These are phyloP conservation scores for Orthonevra nobilis DNA, from an alignment of 2,888 invertebrate species.

Conservation along the genomic window DNA sequence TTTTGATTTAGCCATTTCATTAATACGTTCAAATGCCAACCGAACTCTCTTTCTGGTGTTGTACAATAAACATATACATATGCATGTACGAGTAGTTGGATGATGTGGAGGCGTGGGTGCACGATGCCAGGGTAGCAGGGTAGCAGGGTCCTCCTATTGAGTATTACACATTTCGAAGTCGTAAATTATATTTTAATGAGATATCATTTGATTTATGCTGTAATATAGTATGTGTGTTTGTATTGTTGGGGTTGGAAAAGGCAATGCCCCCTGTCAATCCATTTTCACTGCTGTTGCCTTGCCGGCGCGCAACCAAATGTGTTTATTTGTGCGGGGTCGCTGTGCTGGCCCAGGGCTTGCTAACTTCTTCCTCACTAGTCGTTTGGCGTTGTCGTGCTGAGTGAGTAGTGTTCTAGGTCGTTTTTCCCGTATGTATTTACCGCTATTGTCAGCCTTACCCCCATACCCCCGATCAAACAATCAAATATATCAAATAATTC, in stretches of 20 bases:
- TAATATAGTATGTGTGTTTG: slow-evolving; percentile 17
- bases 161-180: slow-evolving; percentile 69
- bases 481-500: slow-evolving; percentile 70
- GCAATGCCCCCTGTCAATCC: slow-evolving; percentile 60
- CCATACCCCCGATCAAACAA: slow-evolving; percentile 39
- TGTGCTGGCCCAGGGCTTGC: slow-evolving; percentile 2
- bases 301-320: slow-evolving; percentile 45
- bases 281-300: slow-evolving; percentile 35
- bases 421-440: slow-evolving; percentile 35
- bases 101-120: too few species aligned
- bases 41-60: slow-evolving; percentile 28
- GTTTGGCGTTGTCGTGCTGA: slow-evolving; percentile 31
- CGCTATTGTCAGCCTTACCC: slow-evolving; percentile 26
- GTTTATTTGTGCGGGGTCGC: slow-evolving; percentile 43
- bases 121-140: not conserved
- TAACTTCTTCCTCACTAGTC: slow-evolving; percentile 4
- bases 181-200: slow-evolving; percentile 71
- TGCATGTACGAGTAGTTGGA: not conserved
- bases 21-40: slow-evolving; percentile 69
- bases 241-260: slow-evolving; percentile 21
- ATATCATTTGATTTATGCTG: slow-evolving; percentile 70
- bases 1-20: slow-evolving; percentile 71
- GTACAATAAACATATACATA: slow-evolving; percentile 20
- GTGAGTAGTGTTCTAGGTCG: slow-evolving; percentile 56
- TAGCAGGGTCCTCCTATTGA: slow-evolving; percentile 40